phyloP scores from a whole-genome alignment of 2,888 invertebrate species.

The Leptinotarsa tumamoca region DNA sequence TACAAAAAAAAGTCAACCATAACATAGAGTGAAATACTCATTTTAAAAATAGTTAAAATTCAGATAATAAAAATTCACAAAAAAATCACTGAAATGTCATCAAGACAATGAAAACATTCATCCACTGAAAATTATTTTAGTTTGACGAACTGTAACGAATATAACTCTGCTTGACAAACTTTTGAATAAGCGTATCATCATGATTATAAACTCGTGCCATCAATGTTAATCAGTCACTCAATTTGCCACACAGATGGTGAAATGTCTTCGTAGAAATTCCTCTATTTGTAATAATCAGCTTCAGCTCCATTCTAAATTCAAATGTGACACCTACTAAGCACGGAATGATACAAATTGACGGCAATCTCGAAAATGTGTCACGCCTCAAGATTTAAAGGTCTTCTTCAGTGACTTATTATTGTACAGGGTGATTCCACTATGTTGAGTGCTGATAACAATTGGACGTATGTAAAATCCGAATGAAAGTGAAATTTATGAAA shows the following conservation, averaged over 20 bases:
- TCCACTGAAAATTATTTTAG: too few relatives aligned
- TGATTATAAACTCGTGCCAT: background rate
- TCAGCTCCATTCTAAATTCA: constrained; percentile 1
- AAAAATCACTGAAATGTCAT: too few relatives aligned
- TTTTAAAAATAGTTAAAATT: too few relatives aligned
- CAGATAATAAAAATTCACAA: too few relatives aligned
- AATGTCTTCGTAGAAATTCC: background rate
- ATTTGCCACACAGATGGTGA: constrained; percentile 5
- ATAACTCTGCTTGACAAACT: too few relatives aligned
- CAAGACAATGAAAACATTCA: too few relatives aligned
- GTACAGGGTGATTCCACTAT: background rate
- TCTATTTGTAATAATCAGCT: constrained; percentile 13
- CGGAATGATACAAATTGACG: constrained; percentile 34
- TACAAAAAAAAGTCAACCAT: too few relatives aligned
- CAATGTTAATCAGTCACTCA: background rate
- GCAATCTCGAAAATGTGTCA: constrained; percentile 34
- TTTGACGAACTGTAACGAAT: too few relatives aligned
- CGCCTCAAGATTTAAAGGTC: constrained; percentile 28
- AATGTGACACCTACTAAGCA: constrained; percentile 15
- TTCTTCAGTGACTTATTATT: background rate
- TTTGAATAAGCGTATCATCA: too few relatives aligned
- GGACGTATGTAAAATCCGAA: too few relatives aligned
- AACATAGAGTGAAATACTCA: too few relatives aligned
- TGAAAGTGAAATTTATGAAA: too few relatives aligned
- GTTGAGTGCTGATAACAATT: background rate